Evolutionary conservation across 2,888 invertebrate genomes (phyloP).

Genomic region (Nomada fabriciana): DNA sequence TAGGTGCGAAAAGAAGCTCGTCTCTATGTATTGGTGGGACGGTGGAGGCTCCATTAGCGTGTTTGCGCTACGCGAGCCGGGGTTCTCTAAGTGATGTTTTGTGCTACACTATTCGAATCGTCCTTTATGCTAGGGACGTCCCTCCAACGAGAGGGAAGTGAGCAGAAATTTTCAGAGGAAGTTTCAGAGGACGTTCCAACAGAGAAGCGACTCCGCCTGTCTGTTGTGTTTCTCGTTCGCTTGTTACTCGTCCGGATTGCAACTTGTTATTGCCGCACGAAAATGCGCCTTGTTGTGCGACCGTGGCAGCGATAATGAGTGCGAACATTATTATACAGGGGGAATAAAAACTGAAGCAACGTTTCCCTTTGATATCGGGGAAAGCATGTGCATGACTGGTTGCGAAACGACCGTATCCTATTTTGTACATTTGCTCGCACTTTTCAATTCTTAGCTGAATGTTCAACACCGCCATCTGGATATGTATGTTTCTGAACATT

Average conservation of each 20-base stretch:
- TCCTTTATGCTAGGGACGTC: slow-evolving; percentile 69
- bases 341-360: neutral
- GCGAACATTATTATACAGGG: slow-evolving; percentile 11
- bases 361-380: slow-evolving; percentile 19
- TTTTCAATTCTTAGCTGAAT: too few relatives aligned
- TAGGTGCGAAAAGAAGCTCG: slow-evolving; percentile 72
- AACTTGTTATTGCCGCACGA: slow-evolving; percentile 34
- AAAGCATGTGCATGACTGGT: neutral
- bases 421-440: too few relatives aligned
- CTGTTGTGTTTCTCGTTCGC: slow-evolving; percentile 28
- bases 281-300: slow-evolving; percentile 11
- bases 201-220: neutral
- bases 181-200: slow-evolving; percentile 14
- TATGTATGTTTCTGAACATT: too few relatives aligned
- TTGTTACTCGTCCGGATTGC: slow-evolving; percentile 49
- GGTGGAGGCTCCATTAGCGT: slow-evolving; percentile 81
- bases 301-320: slow-evolving; percentile 37
- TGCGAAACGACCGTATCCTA: neutral
- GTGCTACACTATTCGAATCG: slow-evolving; percentile 78
- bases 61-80: slow-evolving; percentile 79
- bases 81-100: slow-evolving; percentile 82
- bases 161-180: slow-evolving; percentile 55
- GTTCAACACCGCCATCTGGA: too few relatives aligned
- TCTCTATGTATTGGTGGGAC: slow-evolving; percentile 58
- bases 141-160: slow-evolving; percentile 26